A percentile compares a stretch with the other conserved stretches of the same genome.
These are phyloP conservation scores for Zaprionus vittiger DNA, from an alignment of 1,140 invertebrate genomes.

Conservation along the genomic window DNA sequence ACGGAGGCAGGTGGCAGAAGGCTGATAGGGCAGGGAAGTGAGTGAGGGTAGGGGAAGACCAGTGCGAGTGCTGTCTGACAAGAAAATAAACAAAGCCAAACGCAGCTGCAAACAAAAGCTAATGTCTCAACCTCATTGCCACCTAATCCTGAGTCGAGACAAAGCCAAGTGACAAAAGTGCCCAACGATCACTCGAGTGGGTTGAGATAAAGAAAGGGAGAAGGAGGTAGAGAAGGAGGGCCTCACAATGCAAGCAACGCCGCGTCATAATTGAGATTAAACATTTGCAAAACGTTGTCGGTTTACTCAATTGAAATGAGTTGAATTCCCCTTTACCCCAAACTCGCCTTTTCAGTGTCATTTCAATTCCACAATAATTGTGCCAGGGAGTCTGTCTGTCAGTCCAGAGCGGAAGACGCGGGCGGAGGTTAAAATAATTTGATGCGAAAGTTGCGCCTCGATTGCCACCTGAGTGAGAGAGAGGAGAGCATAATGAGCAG, in stretches of 20 bases:
- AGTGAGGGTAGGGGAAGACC: not conserved
- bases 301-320: conserved; percentile 73
- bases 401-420: not conserved
- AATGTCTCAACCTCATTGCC: conserved; percentile 14
- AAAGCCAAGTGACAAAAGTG: conserved; percentile 15
- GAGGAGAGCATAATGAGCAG: conserved; percentile 55
- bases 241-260: conserved; percentile 9
- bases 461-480: conserved; percentile 46
- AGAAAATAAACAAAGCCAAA: conserved; percentile 18
- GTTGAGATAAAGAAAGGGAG: not conserved
- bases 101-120: conserved; percentile 16
- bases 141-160: conserved; percentile 43
- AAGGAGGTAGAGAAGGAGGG: not conserved
- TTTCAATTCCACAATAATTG: conserved; percentile 64
- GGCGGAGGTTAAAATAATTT: conserved; percentile 44
- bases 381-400: conserved; percentile 32
- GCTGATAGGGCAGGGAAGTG: not conserved
- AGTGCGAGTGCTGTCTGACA: not conserved
- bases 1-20: not conserved
- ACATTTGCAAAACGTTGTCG: conserved; percentile 17
- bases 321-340: conserved; percentile 63
- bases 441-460: conserved; percentile 56
- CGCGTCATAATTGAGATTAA: conserved; percentile 32
- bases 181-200: not conserved
- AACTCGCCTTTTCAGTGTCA: conserved; percentile 58